These are phyloP conservation scores for Drosophila sordidula DNA, from an alignment of 2,888 invertebrate species.

Conservation along the genomic window DNA sequence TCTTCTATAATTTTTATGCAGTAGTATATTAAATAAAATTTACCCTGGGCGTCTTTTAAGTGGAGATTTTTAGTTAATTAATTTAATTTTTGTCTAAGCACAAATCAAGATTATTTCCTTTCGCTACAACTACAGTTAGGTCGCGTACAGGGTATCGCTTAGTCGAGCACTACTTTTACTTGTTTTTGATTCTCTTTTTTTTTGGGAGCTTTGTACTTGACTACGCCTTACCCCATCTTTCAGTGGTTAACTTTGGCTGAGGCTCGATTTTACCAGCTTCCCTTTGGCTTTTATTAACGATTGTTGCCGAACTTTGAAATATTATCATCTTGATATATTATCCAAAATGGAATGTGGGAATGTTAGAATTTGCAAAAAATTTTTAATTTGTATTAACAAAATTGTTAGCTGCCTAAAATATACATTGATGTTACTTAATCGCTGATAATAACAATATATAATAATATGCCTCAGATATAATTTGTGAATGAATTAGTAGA, in stretches of 20 bases:
- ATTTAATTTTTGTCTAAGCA: too few relatives aligned
- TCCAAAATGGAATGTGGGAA: constrained; percentile 8
- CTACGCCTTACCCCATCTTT: not conserved
- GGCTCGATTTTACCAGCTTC: not conserved
- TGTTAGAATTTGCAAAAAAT: not conserved
- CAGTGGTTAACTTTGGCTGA: not conserved
- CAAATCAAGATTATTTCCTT: too few relatives aligned
- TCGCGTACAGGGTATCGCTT: not conserved
- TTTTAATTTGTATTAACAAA: not conserved
- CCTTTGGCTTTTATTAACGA: not conserved
- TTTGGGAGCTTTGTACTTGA: not conserved
- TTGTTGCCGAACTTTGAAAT: constrained; percentile 7
- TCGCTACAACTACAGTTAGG: too few relatives aligned
- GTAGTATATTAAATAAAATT: too few relatives aligned
- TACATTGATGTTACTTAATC: too few relatives aligned
- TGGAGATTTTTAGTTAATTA: too few relatives aligned
- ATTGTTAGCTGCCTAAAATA: too few relatives aligned
- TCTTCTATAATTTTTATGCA: too few relatives aligned
- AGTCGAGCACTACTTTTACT: not conserved
- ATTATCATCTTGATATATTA: constrained; percentile 10
- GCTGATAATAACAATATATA: too few relatives aligned
- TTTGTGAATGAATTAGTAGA: too few relatives aligned
- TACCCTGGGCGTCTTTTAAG: too few relatives aligned
- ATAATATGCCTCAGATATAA: too few relatives aligned
- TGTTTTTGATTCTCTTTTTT: not conserved